phyloP scores from a whole-genome alignment of 2,888 invertebrate genomes.

The Calliphora vomitoria region DNA sequence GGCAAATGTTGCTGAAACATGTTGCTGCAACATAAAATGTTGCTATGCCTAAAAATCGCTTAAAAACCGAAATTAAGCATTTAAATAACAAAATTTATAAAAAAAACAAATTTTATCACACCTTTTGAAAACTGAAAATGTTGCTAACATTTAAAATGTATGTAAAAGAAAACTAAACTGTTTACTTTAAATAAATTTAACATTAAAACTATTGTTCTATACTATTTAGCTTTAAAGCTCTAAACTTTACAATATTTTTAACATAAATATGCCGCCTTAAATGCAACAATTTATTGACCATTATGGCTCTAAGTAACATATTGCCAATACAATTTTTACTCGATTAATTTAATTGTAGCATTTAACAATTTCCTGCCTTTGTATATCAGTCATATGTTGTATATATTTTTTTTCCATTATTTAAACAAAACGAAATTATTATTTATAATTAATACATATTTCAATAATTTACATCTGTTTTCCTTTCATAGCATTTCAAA shows the following conservation, averaged over 20 bases:
- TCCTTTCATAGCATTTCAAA: slow-evolving; percentile 64
- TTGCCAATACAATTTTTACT: background rate
- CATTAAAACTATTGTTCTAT: too few relatives aligned
- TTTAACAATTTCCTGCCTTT: slow-evolving; percentile 44
- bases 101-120: too few relatives aligned
- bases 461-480: slow-evolving; percentile 69
- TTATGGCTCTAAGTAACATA: too few relatives aligned
- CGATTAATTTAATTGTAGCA: slow-evolving; percentile 18
- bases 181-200: too few relatives aligned
- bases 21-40: slow-evolving; percentile 12
- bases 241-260: too few relatives aligned
- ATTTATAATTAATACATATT: slow-evolving; percentile 62
- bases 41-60: background rate
- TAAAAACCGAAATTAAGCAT: background rate
- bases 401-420: background rate
- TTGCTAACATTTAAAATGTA: too few relatives aligned
- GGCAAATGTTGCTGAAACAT: slow-evolving; percentile 21
- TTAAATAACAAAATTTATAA: too few relatives aligned
- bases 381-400: slow-evolving; percentile 60
- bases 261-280: too few relatives aligned
- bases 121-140: too few relatives aligned
- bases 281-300: too few relatives aligned
- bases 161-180: too few relatives aligned
- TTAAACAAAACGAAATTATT: slow-evolving; percentile 27
- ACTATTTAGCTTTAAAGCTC: too few relatives aligned